Conservation (phyloP, 1,140 invertebrate species). For the Drosophila arizonae region DNA sequence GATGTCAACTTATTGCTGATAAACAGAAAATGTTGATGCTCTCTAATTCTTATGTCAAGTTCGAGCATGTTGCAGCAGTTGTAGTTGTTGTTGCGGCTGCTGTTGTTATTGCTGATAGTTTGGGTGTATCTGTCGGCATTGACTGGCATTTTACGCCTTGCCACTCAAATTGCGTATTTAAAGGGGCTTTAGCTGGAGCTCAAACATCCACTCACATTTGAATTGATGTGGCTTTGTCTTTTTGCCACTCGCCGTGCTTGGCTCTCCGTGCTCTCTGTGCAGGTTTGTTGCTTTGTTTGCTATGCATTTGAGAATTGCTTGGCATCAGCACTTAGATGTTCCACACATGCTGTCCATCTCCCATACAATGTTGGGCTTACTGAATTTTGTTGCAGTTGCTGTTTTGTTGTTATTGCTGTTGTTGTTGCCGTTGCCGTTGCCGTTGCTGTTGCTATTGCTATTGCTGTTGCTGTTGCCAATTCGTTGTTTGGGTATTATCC, state of each 20-base stretch:
- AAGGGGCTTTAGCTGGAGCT: slow-evolving; percentile 3
- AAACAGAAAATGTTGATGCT: slow-evolving; percentile 45
- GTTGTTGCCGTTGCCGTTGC: too few relatives aligned
- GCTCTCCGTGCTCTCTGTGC: slow-evolving; percentile 10
- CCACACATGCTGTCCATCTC: slow-evolving; percentile 47
- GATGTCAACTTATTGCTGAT: background rate
- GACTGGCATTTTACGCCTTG: background rate
- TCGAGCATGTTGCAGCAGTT: slow-evolving; percentile 13
- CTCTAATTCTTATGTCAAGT: slow-evolving; percentile 20
- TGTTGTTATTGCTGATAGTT: slow-evolving; percentile 15
- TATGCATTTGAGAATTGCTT: slow-evolving; percentile 42
- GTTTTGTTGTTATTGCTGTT: slow-evolving; percentile 2
- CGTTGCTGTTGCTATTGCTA: background rate
- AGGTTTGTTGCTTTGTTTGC: slow-evolving; percentile 30
- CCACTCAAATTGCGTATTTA: slow-evolving; percentile 21
- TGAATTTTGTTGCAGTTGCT: slow-evolving; percentile 34
- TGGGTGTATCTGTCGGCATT: background rate
- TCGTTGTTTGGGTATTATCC: slow-evolving; percentile 62
- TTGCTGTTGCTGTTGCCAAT: slow-evolving; percentile 28
- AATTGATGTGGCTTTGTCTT: slow-evolving; percentile 22
- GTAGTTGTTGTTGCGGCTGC: background rate
- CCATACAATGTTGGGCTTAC: slow-evolving; percentile 19
- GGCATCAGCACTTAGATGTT: slow-evolving; percentile 63
- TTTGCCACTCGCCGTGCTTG: slow-evolving; percentile 2
- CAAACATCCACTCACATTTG: slow-evolving; percentile 15